phyloP scores from a whole-genome alignment of 92 coral and sea anemone species.

The Nematostella vectensis region DNA sequence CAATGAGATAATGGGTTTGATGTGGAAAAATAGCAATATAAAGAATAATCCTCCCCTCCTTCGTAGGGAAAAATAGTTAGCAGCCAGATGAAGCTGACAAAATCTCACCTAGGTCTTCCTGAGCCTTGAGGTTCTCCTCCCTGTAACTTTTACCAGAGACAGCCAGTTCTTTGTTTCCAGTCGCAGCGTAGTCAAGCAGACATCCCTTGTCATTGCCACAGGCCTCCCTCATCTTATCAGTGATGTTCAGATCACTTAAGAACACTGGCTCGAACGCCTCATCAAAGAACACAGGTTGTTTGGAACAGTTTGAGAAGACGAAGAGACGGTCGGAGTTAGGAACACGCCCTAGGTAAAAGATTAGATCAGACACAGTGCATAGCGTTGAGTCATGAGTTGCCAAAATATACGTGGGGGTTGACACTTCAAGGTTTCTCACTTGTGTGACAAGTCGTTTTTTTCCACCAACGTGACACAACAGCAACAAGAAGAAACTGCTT shows the following conservation, averaged over 20 bases:
- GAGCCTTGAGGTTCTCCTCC: constrained; percentile 27
- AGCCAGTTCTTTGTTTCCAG: constrained; percentile 43
- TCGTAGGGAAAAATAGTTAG: too few relatives aligned
- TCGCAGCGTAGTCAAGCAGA: constrained; percentile 36
- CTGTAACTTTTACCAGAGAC: constrained; percentile 27
- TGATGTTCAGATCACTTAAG: constrained; percentile 17
- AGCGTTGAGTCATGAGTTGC: too few relatives aligned
- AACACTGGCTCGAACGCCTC: constrained; percentile 37
- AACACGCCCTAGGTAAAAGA: too few relatives aligned
- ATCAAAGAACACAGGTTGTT: constrained; percentile 50
- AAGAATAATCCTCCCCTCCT: too few relatives aligned
- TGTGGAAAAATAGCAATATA: too few relatives aligned
- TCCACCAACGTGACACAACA: too few relatives aligned
- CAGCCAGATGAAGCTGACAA: too few relatives aligned
- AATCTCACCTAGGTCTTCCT: constrained; percentile 40
- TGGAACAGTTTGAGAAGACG: constrained; percentile 32
- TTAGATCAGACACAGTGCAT: background rate
- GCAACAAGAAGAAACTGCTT: too few relatives aligned
- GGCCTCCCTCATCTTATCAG: background rate
- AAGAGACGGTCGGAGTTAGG: constrained; percentile 41
- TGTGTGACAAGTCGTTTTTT: too few relatives aligned
- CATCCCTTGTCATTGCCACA: constrained; percentile 47
- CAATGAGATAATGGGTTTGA: too few relatives aligned
- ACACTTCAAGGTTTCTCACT: too few relatives aligned
- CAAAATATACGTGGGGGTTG: too few relatives aligned